These are phyloP conservation scores for Pangasianodon hypophthalmus DNA, from an alignment of 2,113 vertebrate species.

Conservation along the genomic window DNA sequence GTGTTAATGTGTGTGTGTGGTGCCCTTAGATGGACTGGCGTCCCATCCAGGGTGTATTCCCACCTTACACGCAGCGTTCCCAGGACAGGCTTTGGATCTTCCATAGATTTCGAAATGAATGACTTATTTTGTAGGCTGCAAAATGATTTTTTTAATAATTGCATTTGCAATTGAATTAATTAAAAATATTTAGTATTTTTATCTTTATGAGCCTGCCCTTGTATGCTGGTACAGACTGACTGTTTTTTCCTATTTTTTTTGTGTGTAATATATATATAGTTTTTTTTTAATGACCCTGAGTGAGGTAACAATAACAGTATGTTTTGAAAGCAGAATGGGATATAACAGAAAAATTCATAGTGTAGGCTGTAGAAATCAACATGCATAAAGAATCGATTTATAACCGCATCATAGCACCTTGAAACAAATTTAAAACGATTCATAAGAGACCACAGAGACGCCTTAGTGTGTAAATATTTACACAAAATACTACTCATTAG, in stretches of 20 bases:
- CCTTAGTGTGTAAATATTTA: constrained; percentile 5
- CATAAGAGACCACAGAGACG: not conserved
- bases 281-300: not conserved
- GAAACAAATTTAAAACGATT: not conserved
- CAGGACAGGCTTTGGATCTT: not conserved
- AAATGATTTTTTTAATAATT: not conserved
- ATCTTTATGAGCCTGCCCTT: not conserved
- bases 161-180: not conserved
- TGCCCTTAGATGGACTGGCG: no score
- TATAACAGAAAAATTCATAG: not conserved
- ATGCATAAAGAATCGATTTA: not conserved
- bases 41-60: no score
- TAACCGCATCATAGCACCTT: not conserved
- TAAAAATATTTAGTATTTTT: not conserved
- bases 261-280: not conserved
- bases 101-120: not conserved
- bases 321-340: not conserved
- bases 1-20: no score
- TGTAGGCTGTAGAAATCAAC: not conserved
- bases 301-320: not conserved
- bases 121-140: not conserved
- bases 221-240: not conserved
- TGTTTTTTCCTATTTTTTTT: not conserved
- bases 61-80: not conserved
- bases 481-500: not conserved